Evolutionary conservation across 2,113 vertebrate genomes (phyloP).

Genomic region (Anhinga anhinga): DNA sequence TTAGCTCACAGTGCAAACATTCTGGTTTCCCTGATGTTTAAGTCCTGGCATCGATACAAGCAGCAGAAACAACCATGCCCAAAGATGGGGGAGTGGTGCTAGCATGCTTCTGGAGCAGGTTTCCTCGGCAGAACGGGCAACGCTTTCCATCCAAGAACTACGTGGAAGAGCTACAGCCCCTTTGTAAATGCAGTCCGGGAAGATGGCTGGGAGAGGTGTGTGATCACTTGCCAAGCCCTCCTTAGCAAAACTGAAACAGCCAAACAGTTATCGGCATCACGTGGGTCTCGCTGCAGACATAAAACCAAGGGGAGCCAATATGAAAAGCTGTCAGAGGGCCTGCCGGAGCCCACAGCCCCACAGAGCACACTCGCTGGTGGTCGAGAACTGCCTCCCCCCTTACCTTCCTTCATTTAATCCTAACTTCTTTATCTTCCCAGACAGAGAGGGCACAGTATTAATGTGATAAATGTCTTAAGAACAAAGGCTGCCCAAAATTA

Average conservation of each 20-base stretch:
- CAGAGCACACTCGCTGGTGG: accelerated
- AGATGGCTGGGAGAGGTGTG: background rate
- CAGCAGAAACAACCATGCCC: background rate
- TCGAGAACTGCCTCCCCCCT: background rate
- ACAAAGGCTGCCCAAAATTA: background rate
- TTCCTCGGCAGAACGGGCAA: background rate
- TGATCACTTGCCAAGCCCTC: constrained; percentile 7
- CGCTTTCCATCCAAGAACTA: background rate
- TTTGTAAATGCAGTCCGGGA: background rate
- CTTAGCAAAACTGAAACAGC: background rate
- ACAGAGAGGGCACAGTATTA: background rate
- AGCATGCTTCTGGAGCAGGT: background rate
- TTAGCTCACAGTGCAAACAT: constrained; percentile 66
- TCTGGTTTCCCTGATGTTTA: constrained; percentile 57
- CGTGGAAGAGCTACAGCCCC: background rate
- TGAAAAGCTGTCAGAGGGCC: background rate
- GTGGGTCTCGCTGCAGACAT: background rate
- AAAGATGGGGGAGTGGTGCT: background rate
- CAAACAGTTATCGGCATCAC: background rate
- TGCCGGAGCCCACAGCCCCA: background rate
- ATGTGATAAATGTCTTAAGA: background rate
- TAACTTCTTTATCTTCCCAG: background rate
- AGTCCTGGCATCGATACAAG: background rate
- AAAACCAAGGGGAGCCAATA: background rate
- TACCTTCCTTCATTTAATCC: background rate